Evolutionary conservation across 2,797 vertebrate genomes (phyloP), one percentile per base, ranked within the genome.

Genomic region (Pipistrellus pipistrellus): DNA sequence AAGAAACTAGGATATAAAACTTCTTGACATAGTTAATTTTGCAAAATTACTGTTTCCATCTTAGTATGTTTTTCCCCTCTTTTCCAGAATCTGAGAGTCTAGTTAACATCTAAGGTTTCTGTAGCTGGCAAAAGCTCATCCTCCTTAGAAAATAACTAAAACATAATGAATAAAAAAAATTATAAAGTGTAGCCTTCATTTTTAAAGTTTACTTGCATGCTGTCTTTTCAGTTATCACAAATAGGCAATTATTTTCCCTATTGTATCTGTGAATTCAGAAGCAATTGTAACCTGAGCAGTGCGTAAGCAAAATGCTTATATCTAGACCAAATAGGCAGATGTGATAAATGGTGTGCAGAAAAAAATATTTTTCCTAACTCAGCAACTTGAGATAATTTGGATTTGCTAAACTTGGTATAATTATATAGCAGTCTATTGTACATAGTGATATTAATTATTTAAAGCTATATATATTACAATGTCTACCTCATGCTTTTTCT

Each of bases 401-500:
- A 96, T 97, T 97, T 92, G 35, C 59, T 90, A 94, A 71, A 44
- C 55, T 96, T 95, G 30, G 46, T 91, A 25, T 75, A 96, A 92
- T 12, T 81, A 69, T 91, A 97, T 66, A 84, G 17, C 6, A 96
- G 73, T 35, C 46, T 27, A n/a, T 89, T 96, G 57, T 73, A 64
- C 41, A 96, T 48, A 27, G 53, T 93, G 66, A 59, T 51, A 6
- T 96, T 95, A 81, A 76, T 82, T 88, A 95, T 93, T 87, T 95
- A 71, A 87, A 85, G 14, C 17, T 92, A 15, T 44, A n/a, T 4
- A 89, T 95, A 51, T 6, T 95, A 83, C 64, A 23, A 15, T 32
- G 76, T 77, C 53, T 93, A 53, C 57, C n/a, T 85, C 35, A 4
- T 85, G 4, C 32, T 41, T 92, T 93, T 82, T 85, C 32, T 35